Conservation (phyloP, 1,140 invertebrate genomes). For the Chrysopa pallens region DNA sequence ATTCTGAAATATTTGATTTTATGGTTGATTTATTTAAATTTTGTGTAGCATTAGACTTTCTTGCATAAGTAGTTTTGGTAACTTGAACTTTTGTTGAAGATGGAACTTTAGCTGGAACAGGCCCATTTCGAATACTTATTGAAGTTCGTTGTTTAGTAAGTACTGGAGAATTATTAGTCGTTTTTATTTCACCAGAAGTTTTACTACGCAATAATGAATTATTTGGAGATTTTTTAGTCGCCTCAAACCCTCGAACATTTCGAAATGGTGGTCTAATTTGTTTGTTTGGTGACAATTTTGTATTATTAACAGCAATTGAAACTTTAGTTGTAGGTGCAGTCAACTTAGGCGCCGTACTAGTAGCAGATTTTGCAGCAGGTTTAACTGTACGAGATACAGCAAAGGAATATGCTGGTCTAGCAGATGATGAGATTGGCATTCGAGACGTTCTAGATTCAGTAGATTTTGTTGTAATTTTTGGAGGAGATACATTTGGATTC, state of each 20-base stretch:
- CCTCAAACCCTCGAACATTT: too few relatives aligned
- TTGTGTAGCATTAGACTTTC: not conserved
- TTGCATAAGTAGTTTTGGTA: not conserved
- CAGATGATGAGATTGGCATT: not conserved
- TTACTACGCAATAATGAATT: constrained; percentile 26
- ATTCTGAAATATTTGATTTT: not conserved
- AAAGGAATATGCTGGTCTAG: constrained; percentile 25
- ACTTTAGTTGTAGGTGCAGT: too few relatives aligned
- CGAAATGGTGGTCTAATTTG: too few relatives aligned
- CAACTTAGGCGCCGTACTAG: too few relatives aligned
- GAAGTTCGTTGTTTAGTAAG: not conserved
- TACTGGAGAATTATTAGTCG: constrained; percentile 1
- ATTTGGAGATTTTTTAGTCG: not conserved
- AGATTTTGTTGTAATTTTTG: constrained; percentile 7
- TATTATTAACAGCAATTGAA: too few relatives aligned
- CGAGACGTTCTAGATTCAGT: too few relatives aligned
- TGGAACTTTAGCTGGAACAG: not conserved
- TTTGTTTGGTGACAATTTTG: too few relatives aligned
- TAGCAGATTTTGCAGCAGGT: not conserved
- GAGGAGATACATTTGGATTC: constrained; percentile 4
- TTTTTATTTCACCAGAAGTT: constrained; percentile 33
- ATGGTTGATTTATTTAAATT: not conserved
- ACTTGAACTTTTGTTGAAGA: not conserved
- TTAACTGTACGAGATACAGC: constrained; percentile 20
- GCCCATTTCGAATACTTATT: not conserved